Conservation (phyloP, 2,888 invertebrate species). For the Stenchaetothrips biformis region DNA sequence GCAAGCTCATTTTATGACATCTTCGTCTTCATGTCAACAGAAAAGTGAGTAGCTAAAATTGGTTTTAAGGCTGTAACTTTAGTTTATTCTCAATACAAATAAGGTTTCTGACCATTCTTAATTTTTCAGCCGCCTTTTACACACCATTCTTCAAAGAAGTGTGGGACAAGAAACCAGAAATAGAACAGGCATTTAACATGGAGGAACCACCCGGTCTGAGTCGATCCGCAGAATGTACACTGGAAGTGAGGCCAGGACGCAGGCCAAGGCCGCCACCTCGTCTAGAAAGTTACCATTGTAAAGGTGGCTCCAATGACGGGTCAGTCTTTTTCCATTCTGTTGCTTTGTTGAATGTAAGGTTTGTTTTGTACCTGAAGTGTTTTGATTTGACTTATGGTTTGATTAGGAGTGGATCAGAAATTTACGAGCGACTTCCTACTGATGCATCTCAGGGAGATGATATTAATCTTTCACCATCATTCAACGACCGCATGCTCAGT, state of each 20-base stretch:
- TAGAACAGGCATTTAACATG: constrained; percentile 87
- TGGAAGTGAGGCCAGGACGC: constrained; percentile 52
- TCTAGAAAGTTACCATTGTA: constrained; percentile 72
- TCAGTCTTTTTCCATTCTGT: constrained; percentile 32
- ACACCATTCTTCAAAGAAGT: constrained; percentile 94
- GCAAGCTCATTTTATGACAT: constrained; percentile 88
- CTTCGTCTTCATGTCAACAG: constrained; percentile 74
- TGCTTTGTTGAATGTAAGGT: background rate
- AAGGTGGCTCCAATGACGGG: constrained; percentile 45
- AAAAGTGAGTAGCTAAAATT: constrained; percentile 60
- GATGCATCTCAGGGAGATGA: constrained; percentile 46
- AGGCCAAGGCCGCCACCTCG: constrained; percentile 64
- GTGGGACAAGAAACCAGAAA: constrained; percentile 93
- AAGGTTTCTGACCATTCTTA: constrained; percentile 28
- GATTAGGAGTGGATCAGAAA: constrained; percentile 49
- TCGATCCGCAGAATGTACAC: constrained; percentile 65
- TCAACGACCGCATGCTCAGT: constrained; percentile 53
- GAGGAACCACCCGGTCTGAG: constrained; percentile 61
- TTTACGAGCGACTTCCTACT: constrained; percentile 56
- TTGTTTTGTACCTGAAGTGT: constrained; percentile 25
- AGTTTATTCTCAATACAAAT: background rate
- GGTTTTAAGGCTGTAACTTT: background rate
- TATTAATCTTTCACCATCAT: constrained; percentile 45
- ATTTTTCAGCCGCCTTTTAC: constrained; percentile 76
- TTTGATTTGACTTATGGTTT: constrained; percentile 4